Evolutionary conservation across 2,888 invertebrate genomes (phyloP).

Genomic region (Lasioglossum malachurum): DNA sequence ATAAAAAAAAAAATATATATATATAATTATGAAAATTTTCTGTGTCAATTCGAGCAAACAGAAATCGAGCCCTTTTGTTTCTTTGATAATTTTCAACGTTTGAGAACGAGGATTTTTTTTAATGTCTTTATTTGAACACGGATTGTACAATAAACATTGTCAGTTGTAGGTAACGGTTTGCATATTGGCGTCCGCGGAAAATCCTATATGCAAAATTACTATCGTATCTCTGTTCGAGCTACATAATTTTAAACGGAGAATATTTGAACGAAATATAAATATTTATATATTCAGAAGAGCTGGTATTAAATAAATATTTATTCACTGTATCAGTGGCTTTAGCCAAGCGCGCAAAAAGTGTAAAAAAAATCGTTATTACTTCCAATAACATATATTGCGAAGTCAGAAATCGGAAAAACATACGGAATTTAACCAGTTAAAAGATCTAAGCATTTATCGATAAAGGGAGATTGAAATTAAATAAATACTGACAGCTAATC

Average conservation of each 20-base stretch:
- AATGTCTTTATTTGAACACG: neutral
- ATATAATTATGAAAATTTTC: too few relatives aligned
- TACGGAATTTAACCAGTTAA: neutral
- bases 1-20: too few relatives aligned
- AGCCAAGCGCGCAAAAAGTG: neutral
- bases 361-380: neutral
- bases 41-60: too few relatives aligned
- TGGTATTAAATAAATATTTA: constrained; percentile 1
- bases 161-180: neutral
- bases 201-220: neutral
- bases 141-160: neutral
- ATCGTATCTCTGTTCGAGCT: neutral
- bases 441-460: neutral
- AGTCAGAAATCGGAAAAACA: neutral
- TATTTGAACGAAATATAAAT: neutral
- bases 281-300: neutral
- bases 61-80: too few relatives aligned
- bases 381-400: neutral
- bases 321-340: neutral
- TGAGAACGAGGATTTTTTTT: neutral
- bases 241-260: neutral
- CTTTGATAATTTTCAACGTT: neutral
- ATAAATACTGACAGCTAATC: neutral
- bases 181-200: neutral
- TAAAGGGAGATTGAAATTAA: neutral